Percentiles rank a stretch among this genome's conserved stretches.
These are phyloP conservation scores for Xylophagus ater DNA, from an alignment of 2,888 invertebrate species.

Conservation along the genomic window DNA sequence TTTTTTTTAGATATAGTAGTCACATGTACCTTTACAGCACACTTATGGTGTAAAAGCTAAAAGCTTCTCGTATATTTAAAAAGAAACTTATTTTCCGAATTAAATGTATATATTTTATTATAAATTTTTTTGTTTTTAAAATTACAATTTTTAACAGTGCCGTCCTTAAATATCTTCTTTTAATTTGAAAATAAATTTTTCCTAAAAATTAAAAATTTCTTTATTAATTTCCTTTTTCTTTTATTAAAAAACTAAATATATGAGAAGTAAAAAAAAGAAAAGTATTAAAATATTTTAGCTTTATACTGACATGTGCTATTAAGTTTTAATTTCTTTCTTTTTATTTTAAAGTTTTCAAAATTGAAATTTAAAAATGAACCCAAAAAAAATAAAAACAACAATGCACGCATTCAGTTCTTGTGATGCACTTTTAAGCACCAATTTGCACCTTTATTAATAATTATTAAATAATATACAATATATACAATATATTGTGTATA, in stretches of 20 bases:
- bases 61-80: background rate
- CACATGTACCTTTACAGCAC: slow-evolving; percentile 20
- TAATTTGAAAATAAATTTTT: background rate
- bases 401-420: slow-evolving; percentile 12
- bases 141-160: background rate
- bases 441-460: slow-evolving; percentile 12
- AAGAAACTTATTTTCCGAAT: background rate
- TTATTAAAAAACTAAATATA: background rate
- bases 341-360: background rate
- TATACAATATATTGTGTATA: slow-evolving; percentile 4
- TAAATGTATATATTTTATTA: background rate
- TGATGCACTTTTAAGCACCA: slow-evolving; percentile 12
- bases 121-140: background rate
- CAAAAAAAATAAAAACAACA: slow-evolving; percentile 2
- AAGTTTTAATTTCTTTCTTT: slow-evolving; percentile 7
- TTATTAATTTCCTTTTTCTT: no score
- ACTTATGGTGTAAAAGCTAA: slow-evolving; percentile 11
- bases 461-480: slow-evolving; percentile 7
- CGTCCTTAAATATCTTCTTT: background rate
- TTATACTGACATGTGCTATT: slow-evolving; percentile 10
- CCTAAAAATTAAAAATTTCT: slow-evolving; percentile 1
- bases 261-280: slow-evolving; percentile 2
- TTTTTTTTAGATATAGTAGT: slow-evolving; percentile 16
- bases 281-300: slow-evolving; percentile 7
- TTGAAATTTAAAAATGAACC: background rate